A percentile compares a stretch with the other conserved stretches of the same genome.
Conservation (phyloP, 2,113 vertebrate genomes). For the Uria lomvia region DNA sequence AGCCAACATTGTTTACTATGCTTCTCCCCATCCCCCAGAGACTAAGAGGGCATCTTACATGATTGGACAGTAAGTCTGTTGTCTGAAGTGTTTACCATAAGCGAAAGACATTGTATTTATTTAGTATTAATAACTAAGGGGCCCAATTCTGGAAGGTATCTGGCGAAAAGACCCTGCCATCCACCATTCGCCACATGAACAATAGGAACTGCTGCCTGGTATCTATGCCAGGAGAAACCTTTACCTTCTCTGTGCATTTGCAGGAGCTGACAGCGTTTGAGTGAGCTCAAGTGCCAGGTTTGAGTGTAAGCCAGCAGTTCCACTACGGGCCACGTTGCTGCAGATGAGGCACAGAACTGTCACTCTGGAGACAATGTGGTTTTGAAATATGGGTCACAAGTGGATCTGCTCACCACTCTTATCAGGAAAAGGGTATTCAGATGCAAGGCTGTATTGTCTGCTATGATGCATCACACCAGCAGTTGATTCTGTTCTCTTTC, state of each 20-base stretch:
- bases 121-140: neutral
- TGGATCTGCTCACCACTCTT: neutral
- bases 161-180: neutral
- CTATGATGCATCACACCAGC: neutral
- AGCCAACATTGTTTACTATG: slow-evolving; percentile 35
- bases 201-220: neutral
- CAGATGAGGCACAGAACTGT: neutral
- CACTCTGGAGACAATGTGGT: neutral
- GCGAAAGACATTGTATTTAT: neutral
- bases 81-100: neutral
- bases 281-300: neutral
- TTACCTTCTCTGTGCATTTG: neutral
- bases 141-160: neutral
- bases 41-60: neutral
- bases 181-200: neutral
- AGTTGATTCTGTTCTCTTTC: neutral
- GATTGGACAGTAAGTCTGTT: neutral
- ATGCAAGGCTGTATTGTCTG: neutral
- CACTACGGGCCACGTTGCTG: neutral
- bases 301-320: neutral
- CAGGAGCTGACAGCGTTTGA: neutral
- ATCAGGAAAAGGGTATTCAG: neutral
- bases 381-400: slow-evolving; percentile 62
- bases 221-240: neutral
- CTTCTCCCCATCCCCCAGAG: neutral